phyloP scores from a whole-genome alignment of 1,140 invertebrate species.

The Hycleus phaleratus region DNA sequence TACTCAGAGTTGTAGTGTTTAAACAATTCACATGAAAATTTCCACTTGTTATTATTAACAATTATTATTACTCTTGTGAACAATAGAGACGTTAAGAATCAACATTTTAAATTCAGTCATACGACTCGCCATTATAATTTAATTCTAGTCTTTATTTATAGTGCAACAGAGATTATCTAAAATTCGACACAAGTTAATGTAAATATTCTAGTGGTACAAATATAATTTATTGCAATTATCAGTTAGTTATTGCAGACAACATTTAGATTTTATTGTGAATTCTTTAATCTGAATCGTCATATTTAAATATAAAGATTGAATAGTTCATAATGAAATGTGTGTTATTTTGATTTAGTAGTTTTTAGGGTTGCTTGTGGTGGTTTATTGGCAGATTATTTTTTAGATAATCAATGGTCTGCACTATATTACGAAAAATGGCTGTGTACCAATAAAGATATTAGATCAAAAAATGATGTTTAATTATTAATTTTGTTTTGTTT shows the following conservation, averaged over 20 bases:
- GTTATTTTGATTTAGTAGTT: conserved; percentile 20
- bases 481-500: conserved; percentile 1
- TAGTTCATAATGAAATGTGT: conserved; percentile 6
- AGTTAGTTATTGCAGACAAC: neutral
- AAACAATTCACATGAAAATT: conserved; percentile 12
- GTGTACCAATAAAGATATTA: conserved; percentile 34
- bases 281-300: too few relatives aligned
- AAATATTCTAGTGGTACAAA: neutral
- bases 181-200: too few relatives aligned
- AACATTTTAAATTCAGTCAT: conserved; percentile 11
- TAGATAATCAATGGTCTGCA: conserved; percentile 5
- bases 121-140: conserved; percentile 18
- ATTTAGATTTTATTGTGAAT: neutral
- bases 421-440: conserved; percentile 23
- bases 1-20: conserved; percentile 48
- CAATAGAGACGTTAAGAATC: neutral
- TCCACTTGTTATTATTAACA: neutral
- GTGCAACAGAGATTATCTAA: neutral
- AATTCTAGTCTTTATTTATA: conserved; percentile 15
- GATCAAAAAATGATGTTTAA: neutral
- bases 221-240: neutral
- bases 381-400: neutral
- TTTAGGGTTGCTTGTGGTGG: conserved; percentile 25
- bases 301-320: neutral
- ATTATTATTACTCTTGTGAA: neutral